These are phyloP conservation scores for Charadrius vociferus DNA, from an alignment of 2,113 vertebrate genomes.

Conservation along the genomic window DNA sequence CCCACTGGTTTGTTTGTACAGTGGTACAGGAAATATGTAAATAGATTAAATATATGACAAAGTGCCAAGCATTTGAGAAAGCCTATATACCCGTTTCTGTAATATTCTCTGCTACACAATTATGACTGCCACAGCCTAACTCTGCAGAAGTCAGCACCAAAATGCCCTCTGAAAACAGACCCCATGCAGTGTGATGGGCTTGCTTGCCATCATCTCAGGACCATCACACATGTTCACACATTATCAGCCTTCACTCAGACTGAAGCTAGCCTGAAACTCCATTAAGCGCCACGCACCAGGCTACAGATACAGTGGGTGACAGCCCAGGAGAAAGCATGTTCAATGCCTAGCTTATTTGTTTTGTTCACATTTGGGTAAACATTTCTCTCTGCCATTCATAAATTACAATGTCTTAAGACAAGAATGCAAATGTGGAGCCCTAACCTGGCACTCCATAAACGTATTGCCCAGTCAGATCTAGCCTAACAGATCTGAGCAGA, in stretches of 20 bases:
- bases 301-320: neutral
- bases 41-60: slow-evolving; percentile 32
- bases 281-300: neutral
- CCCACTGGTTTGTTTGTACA: slow-evolving; percentile 22
- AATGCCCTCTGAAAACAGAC: slow-evolving; percentile 1
- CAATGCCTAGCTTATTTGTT: neutral
- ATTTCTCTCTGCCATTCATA: neutral
- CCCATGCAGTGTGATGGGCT: neutral
- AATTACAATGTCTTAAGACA: neutral
- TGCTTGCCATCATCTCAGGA: neutral
- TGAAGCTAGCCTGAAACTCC: neutral
- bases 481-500: neutral
- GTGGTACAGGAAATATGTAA: slow-evolving; percentile 33
- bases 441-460: neutral
- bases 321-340: neutral
- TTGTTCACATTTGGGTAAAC: neutral
- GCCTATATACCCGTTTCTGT: neutral
- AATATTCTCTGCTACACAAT: neutral
- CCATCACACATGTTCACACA: neutral
- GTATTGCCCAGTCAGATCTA: neutral
- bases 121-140: neutral
- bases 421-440: neutral
- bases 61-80: neutral
- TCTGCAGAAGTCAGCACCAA: neutral
- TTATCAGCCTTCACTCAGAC: neutral